Evolutionary conservation across 2,888 invertebrate genomes (phyloP).

Genomic region (Carterocephalus palaemon): DNA sequence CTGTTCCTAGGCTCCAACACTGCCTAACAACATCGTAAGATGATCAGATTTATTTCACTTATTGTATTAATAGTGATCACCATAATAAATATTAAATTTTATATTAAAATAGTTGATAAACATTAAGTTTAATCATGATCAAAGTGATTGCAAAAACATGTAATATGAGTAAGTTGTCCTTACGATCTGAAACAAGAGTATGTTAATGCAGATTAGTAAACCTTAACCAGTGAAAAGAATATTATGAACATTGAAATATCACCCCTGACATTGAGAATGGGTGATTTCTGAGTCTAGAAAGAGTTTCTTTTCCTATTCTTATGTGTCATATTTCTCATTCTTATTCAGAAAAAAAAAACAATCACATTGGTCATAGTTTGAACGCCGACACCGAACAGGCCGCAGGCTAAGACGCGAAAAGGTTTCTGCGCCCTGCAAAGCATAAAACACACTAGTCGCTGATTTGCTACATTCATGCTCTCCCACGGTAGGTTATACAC

Average conservation of each 20-base stretch:
- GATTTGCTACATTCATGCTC: constrained; percentile 38
- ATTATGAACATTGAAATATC: too few relatives aligned
- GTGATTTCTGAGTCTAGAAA: too few relatives aligned
- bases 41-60: too few relatives aligned
- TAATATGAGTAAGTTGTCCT: constrained; percentile 40
- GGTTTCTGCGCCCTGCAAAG: constrained; percentile 38
- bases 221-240: constrained; percentile 2
- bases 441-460: constrained; percentile 35
- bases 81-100: too few relatives aligned
- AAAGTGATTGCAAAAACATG: constrained; percentile 5
- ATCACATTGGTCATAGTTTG: constrained; percentile 43
- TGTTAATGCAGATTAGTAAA: neutral
- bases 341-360: constrained; percentile 1
- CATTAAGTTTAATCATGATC: too few relatives aligned
- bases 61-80: too few relatives aligned
- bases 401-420: constrained; percentile 39
- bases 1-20: too few relatives aligned
- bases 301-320: too few relatives aligned
- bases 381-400: constrained; percentile 40
- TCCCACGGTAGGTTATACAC: constrained; percentile 47
- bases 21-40: too few relatives aligned
- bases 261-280: too few relatives aligned
- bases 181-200: constrained; percentile 35
- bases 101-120: too few relatives aligned
- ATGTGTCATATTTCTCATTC: neutral